phyloP scores from a whole-genome alignment of 23 tunicate species.

The Ascidia mentula region DNA sequence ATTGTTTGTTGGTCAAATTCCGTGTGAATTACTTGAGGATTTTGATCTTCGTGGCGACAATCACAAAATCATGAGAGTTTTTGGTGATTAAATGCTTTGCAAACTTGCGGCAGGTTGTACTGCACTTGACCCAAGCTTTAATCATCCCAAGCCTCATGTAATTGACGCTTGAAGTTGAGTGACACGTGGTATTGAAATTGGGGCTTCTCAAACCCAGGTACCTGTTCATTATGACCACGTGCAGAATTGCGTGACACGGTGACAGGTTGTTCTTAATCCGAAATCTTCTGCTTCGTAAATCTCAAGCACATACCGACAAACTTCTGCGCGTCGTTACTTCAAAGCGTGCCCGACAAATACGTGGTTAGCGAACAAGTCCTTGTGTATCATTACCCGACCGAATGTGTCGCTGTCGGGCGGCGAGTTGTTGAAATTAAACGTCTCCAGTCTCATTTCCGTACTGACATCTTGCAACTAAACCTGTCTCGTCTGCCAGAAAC shows the following conservation, averaged over 20 bases:
- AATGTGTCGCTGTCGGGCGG: background rate
- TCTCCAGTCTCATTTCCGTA: too few species aligned
- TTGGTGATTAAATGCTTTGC: conserved; percentile 11
- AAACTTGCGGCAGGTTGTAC: background rate
- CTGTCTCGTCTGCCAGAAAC: too few species aligned
- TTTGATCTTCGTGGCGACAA: too few species aligned
- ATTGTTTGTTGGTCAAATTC: too few species aligned
- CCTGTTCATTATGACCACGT: background rate
- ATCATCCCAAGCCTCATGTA: background rate
- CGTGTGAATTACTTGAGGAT: too few species aligned
- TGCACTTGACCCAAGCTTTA: background rate
- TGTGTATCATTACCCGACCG: background rate
- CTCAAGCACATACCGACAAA: background rate
- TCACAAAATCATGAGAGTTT: background rate
- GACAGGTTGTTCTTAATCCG: background rate
- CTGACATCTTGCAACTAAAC: too few species aligned
- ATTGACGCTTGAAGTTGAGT: background rate
- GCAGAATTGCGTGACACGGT: background rate
- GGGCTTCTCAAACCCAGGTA: background rate
- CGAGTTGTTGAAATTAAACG: background rate
- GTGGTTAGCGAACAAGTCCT: background rate
- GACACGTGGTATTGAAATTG: background rate
- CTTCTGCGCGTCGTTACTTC: background rate
- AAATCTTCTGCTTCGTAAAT: background rate
- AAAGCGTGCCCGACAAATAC: background rate